Evolutionary conservation across 2,797 vertebrate genomes (phyloP), one percentile per base, ranked within the genome.

Genomic region (Anabas testudineus): DNA sequence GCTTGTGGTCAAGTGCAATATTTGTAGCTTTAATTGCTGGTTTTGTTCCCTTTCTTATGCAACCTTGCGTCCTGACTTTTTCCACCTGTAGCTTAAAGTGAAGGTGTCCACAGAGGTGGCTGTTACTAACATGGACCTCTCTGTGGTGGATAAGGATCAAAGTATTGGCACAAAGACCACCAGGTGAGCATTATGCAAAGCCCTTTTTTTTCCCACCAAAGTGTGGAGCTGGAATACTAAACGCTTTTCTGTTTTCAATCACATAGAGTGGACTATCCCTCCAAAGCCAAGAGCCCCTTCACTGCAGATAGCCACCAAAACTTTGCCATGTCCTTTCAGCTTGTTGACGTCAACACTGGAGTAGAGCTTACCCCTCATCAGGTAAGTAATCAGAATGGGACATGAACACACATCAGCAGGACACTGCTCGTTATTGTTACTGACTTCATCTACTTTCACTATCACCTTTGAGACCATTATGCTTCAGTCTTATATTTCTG

Each of bases 101-200:
- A 99, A 99, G 86, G 97, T 99, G 74, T 99, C 98, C 64, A 99
- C 98, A 4, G 97, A 97, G 90, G 98, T 99, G 62, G 94, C 96
- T 10, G 95, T 99, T 75, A 95, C 93, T 42, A 99, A 96, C 76
- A 97, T 99, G 67, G 97, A 99, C 87, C 96, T 99, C 67, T 98
- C 98, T 70, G 95, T 96, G 0, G 97, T 99, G 87, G 98, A 99
- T 89, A 99, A 98, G 85, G 98, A 99, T 89, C 98, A 99, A 92
- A 99, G 98, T 90, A 99, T 98, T 39, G 96, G 97, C 0, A 97
- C 98, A 56, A 99, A 99, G 91, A 99, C 97, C 26, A 96, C 93
- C 56, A 95, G 96, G 98, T 98, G 84, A 86, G 86, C 36, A 32
- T 53, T 7, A 1, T 43, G 22, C 37, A 3, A 22, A 24, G 16